Evolutionary conservation across 2,797 vertebrate genomes (phyloP).

Genomic region (Odontamblyopus lacepedii): DNA sequence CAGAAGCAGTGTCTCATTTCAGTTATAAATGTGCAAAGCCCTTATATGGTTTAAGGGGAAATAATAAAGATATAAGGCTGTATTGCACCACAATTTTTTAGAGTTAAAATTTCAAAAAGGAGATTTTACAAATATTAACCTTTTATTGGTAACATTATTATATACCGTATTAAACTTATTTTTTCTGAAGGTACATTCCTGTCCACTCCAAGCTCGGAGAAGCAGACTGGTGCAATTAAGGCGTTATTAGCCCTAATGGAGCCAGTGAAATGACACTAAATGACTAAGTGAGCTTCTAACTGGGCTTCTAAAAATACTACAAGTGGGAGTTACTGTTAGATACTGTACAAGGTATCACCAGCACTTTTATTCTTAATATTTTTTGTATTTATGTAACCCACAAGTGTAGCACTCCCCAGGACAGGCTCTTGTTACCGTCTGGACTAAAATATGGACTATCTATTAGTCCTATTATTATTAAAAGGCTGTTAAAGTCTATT

Average conservation of each 20-base stretch:
- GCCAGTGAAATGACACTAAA: slow-evolving; percentile 8
- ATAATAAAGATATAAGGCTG: no score
- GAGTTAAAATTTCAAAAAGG: neutral
- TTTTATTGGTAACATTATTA: neutral
- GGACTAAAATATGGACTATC: neutral
- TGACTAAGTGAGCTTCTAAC: slow-evolving; percentile 8
- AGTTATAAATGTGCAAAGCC: neutral
- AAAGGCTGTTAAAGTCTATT: neutral
- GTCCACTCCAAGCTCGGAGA: neutral
- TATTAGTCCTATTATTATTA: neutral
- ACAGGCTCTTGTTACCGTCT: neutral
- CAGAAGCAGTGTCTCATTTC: neutral
- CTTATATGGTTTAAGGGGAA: neutral
- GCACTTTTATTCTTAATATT: neutral
- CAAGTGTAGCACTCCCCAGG: neutral
- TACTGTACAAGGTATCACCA: neutral
- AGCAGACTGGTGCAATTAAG: slow-evolving; percentile 1
- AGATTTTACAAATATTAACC: neutral
- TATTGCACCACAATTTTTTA: no score
- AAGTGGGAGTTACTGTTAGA: neutral
- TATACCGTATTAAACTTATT: neutral
- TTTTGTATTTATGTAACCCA: neutral
- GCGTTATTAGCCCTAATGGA: slow-evolving; percentile 6
- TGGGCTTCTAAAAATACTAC: slow-evolving; percentile 7
- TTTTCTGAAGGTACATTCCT: neutral